These are phyloP conservation scores for Seriola rivoliana DNA, from an alignment of 2,113 vertebrate genomes.

Conservation along the genomic window DNA sequence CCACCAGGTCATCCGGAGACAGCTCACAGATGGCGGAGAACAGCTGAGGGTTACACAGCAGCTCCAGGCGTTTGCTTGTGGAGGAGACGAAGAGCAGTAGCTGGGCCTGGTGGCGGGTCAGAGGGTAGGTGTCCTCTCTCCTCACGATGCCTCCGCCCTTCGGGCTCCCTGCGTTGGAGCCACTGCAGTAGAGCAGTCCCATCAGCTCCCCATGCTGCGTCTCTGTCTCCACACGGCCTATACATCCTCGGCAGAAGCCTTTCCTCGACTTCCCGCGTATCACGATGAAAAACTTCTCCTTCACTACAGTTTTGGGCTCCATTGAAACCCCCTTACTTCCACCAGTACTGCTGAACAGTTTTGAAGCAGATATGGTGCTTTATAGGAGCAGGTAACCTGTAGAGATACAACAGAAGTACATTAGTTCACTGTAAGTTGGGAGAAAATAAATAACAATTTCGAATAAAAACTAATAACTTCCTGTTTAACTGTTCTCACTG, in stretches of 20 bases:
- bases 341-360: not conserved
- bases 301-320: constrained; percentile 62
- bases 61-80: constrained; percentile 73
- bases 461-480: no score
- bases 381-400: constrained; percentile 2
- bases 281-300: constrained; percentile 82
- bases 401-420: not conserved
- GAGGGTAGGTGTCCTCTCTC: constrained; percentile 74
- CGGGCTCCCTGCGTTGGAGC: constrained; percentile 40
- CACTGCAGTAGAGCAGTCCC: constrained; percentile 67
- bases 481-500: no score
- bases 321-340: constrained; percentile 14
- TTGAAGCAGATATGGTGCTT: not conserved
- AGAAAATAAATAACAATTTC: no score
- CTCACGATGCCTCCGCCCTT: constrained; percentile 73
- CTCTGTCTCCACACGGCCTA: constrained; percentile 80
- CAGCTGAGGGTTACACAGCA: constrained; percentile 83
- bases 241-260: constrained; percentile 78
- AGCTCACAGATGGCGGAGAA: constrained; percentile 84
- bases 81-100: constrained; percentile 81
- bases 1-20: constrained; percentile 81
- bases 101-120: constrained; percentile 84
- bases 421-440: not conserved
- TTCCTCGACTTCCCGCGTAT: constrained; percentile 77
- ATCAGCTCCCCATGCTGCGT: constrained; percentile 70